A percentile compares a stretch with the other conserved stretches of the same genome.
These are phyloP conservation scores for Pachyuromys duprasi DNA, from an alignment of 2,797 vertebrate species.

Conservation along the genomic window DNA sequence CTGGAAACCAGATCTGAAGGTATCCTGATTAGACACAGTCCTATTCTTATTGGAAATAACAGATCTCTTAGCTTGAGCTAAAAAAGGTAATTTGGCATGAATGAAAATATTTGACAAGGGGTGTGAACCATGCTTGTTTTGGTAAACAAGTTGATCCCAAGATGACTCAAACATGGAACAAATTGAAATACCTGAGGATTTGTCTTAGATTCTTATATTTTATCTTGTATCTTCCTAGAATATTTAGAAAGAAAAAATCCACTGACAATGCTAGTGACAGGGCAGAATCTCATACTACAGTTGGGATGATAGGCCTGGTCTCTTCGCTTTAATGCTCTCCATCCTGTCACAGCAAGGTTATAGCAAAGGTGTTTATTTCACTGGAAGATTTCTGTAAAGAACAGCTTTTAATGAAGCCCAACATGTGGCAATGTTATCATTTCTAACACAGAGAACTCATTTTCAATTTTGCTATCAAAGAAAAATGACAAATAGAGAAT, in stretches of 20 bases:
- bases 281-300: conserved; percentile 23
- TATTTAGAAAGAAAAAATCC: conserved; percentile 49
- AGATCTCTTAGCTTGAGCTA: conserved; percentile 25
- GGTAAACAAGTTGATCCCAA: conserved; percentile 82
- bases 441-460: conserved; percentile 80
- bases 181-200: conserved; percentile 84
- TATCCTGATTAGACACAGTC: not conserved
- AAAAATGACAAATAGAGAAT: conserved; percentile 88
- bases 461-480: conserved; percentile 87
- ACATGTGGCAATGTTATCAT: conserved; percentile 83
- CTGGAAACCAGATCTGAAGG: not conserved
- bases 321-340: conserved; percentile 51
- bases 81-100: conserved; percentile 78
- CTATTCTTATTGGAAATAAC: conserved; percentile 56
- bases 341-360: not conserved
- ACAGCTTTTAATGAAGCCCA: conserved; percentile 81
- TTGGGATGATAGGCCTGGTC: conserved; percentile 13
- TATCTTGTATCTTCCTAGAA: conserved; percentile 75
- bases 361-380: conserved; percentile 63
- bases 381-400: conserved; percentile 80
- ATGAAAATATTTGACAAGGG: conserved; percentile 81
- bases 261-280: conserved; percentile 57
- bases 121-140: conserved; percentile 82
- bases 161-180: conserved; percentile 85
- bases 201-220: conserved; percentile 83